Percentiles rank a stretch among this genome's conserved stretches.
Conservation (phyloP, 1,140 invertebrate genomes). For the Tribolium madens region DNA sequence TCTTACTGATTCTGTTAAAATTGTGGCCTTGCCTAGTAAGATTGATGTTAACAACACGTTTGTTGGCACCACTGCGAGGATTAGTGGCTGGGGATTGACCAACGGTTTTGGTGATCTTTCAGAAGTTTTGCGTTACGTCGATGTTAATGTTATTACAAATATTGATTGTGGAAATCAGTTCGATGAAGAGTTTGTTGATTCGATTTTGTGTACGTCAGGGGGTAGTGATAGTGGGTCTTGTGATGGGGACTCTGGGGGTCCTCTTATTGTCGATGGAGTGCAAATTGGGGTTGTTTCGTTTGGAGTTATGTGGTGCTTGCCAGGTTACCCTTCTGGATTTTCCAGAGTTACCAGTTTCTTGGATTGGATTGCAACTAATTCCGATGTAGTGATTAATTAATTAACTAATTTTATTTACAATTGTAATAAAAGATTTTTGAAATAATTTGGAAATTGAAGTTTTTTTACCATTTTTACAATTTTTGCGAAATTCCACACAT, state of each 20-base stretch:
- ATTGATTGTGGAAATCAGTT: constrained; percentile 54
- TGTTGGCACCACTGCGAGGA: constrained; percentile 56
- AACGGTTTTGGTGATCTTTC: constrained; percentile 48
- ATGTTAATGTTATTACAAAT: constrained; percentile 47
- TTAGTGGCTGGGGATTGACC: constrained; percentile 65
- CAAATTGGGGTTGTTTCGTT: constrained; percentile 82
- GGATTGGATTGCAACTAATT: constrained; percentile 70
- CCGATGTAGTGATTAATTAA: background rate
- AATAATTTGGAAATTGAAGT: no score
- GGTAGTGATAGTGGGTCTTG: constrained; percentile 76
- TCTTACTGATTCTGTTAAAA: constrained; percentile 54
- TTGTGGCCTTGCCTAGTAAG: constrained; percentile 53
- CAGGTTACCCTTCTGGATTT: constrained; percentile 82
- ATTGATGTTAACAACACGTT: constrained; percentile 62
- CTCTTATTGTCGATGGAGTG: constrained; percentile 74
- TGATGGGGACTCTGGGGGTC: constrained; percentile 87
- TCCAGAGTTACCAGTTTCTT: constrained; percentile 76
- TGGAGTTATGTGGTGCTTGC: constrained; percentile 78
- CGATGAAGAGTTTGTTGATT: constrained; percentile 61
- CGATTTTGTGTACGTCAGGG: constrained; percentile 68
- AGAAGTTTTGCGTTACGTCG: constrained; percentile 48
- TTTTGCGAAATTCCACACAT: no score
- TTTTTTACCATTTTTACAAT: no score
- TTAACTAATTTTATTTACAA: background rate
- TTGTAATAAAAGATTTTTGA: background rate